Base-by-base conservation (phyloP, 2,113 vertebrate species). In the Brachyhypopomus gauderio region DNA sequence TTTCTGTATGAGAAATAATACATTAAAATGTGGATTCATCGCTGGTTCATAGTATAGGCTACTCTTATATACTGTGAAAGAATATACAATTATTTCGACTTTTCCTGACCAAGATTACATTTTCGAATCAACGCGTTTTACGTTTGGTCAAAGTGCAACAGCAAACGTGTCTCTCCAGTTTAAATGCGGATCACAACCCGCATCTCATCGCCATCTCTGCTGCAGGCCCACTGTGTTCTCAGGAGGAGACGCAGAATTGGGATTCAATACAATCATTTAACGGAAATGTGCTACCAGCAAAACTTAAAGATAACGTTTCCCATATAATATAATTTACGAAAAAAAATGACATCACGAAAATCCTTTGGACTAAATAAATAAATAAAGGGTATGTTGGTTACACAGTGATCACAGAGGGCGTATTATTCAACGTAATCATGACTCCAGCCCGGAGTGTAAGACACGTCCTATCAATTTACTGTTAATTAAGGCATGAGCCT, bases 121-220 rank as follows among this genome's bases (percentile, higher is more conserved):
- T 20, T 56, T 14, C 30, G 12, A 20, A 48, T 34, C 19, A 52
- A 17, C 6, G 5, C 30, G 75, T 30, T 30, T 34, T 5, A 27
- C 6, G 0, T 64, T 48, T 63, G 4, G 20, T 64, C 22, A 16
- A n/a, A 17, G 4, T 8, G n/a, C 19, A 45, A 27, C 4, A 63
- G 0, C 19, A 25, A 77, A 77, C 3, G 9, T 58, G 16, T 7
- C 66, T 41, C 66, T 16, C n/a, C 0, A 25, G 38, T 38, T 70
- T 17, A 71, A 78, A 78, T 25, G 12, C 30, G 38, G 77, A 38
- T 70, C 25, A 55, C 52, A 78, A 58, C 14, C 12, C 48, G 56
- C 22, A 14, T 8, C 52, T 69, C 17, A 17, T 69, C 34, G 34
- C 12, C 30, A 38, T 69, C 30, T 41, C 38, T 22, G 34, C 34